Evolutionary conservation across 1,140 invertebrate genomes (phyloP).

Genomic region (Thereuonema tuberculata): DNA sequence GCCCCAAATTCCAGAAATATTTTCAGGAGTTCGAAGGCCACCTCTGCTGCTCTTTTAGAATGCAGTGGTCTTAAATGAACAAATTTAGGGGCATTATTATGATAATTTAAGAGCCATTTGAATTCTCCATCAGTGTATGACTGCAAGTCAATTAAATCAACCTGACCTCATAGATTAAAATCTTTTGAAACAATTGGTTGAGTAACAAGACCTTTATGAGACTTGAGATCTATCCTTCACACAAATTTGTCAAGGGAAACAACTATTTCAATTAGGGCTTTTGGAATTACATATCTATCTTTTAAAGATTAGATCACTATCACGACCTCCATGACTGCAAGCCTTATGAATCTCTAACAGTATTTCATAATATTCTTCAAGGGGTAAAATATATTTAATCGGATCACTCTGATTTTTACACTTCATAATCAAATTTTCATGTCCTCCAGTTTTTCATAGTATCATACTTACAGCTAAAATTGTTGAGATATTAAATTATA

Average conservation of each 20-base stretch:
- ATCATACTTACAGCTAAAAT: too few relatives aligned
- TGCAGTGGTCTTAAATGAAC: slow-evolving; percentile 5
- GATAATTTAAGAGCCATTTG: slow-evolving; percentile 11
- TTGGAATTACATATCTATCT: too few relatives aligned
- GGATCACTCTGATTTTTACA: too few relatives aligned
- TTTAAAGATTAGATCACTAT: too few relatives aligned
- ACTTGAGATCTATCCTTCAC: slow-evolving; percentile 1
- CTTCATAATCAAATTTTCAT: too few relatives aligned
- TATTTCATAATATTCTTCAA: too few relatives aligned
- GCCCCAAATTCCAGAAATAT: slow-evolving; percentile 1
- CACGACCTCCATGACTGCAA: too few relatives aligned
- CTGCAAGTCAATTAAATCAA: slow-evolving; percentile 7
- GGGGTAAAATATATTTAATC: too few relatives aligned
- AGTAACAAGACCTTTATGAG: slow-evolving; percentile 8
- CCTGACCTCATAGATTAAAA: slow-evolving; percentile 5
- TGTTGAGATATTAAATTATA: too few relatives aligned
- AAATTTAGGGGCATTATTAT: slow-evolving; percentile 10
- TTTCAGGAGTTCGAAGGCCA: not conserved
- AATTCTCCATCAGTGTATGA: not conserved
- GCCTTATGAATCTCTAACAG: too few relatives aligned
- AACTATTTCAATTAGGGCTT: not conserved
- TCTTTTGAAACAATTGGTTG: slow-evolving; percentile 10
- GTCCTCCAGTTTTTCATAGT: too few relatives aligned
- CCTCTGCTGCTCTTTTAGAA: not conserved
- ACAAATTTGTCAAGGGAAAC: slow-evolving; percentile 1